Conservation (phyloP, 2,113 vertebrate genomes). For the Pomatorhinus ruficollis region DNA sequence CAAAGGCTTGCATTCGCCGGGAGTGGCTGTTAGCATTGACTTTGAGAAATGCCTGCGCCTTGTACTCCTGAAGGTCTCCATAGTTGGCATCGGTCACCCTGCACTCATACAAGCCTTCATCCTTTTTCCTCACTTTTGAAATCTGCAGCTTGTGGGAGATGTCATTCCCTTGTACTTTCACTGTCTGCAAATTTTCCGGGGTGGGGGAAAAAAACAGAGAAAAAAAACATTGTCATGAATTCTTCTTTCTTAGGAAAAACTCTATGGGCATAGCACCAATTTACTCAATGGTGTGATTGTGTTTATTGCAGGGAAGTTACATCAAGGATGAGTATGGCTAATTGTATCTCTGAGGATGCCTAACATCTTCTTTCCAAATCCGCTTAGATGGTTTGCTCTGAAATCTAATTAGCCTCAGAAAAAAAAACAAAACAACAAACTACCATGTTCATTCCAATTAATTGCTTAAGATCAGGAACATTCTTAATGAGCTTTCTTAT, state of each 20-base stretch:
- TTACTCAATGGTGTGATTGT: neutral
- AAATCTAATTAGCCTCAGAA: neutral
- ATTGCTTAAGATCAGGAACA: neutral
- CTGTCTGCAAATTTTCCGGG: constrained; percentile 83
- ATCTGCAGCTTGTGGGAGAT: constrained; percentile 97
- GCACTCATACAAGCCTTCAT: constrained; percentile 93
- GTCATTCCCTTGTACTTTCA: constrained; percentile 97
- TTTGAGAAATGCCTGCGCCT: constrained; percentile 90
- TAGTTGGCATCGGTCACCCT: constrained; percentile 92
- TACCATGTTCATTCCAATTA: neutral
- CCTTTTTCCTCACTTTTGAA: constrained; percentile 90
- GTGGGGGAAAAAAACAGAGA: neutral
- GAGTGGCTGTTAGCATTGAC: constrained; percentile 85
- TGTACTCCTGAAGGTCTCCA: constrained; percentile 91
- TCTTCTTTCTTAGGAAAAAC: neutral
- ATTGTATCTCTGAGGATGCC: neutral
- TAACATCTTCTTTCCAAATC: neutral
- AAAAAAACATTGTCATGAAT: neutral
- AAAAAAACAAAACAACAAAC: neutral
- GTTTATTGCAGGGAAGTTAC: constrained; percentile 33
- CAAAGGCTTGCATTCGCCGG: constrained; percentile 85
- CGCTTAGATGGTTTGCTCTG: neutral
- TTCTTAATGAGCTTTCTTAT: neutral
- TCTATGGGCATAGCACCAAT: neutral
- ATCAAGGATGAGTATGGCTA: neutral